A percentile compares a stretch with the other conserved stretches of the same genome.
Conservation (phyloP, 2,888 invertebrate genomes). For the Volucella inflata region DNA sequence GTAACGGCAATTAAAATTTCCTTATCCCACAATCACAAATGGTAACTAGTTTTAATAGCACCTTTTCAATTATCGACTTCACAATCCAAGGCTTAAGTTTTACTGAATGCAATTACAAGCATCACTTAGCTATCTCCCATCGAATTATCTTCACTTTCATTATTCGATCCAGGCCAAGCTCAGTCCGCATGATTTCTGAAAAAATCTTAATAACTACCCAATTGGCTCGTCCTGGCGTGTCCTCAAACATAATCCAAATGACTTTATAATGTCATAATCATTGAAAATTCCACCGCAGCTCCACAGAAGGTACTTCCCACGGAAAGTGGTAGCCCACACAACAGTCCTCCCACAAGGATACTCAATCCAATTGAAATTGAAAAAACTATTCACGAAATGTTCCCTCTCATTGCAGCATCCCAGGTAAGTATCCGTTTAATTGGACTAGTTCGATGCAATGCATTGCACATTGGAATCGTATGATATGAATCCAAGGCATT, state of each 20-base stretch:
- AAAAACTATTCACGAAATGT: constrained; percentile 41
- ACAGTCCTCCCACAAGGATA: constrained; percentile 13
- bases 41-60: no score
- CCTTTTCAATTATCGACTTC: no score
- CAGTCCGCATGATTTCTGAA: constrained; percentile 9
- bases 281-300: constrained; percentile 53
- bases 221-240: constrained; percentile 48
- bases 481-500: not conserved
- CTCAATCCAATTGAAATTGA: constrained; percentile 49
- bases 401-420: constrained; percentile 23
- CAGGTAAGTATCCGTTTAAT: constrained; percentile 69
- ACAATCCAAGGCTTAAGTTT: no score
- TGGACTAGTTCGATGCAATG: constrained; percentile 59
- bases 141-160: no score
- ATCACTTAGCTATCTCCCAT: no score
- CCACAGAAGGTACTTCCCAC: not conserved
- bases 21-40: no score
- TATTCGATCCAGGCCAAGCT: not conserved
- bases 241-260: constrained; percentile 59
- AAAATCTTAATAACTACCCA: constrained; percentile 44
- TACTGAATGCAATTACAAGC: no score
- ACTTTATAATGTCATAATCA: constrained; percentile 66
- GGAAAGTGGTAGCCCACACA: not conserved
- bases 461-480: constrained; percentile 26
- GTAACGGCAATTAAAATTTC: no score